Evolutionary conservation across 2,797 vertebrate species (phyloP).

Genomic region (Mus spretus): DNA sequence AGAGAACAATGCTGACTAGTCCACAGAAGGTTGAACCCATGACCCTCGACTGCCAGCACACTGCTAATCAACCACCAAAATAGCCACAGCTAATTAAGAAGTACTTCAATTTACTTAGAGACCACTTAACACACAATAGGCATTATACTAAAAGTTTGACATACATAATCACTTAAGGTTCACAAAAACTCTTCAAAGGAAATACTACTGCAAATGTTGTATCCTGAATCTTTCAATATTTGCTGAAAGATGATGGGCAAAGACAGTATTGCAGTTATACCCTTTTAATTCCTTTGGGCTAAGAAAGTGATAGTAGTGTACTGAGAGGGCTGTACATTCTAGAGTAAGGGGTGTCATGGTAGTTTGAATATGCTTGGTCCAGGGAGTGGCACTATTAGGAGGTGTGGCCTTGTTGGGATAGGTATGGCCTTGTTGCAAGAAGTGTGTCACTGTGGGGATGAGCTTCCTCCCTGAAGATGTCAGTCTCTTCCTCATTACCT

Average conservation of each 20-base stretch:
- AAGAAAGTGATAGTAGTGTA: neutral
- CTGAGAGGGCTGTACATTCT: neutral
- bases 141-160: constrained; percentile 39
- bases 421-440: too few relatives aligned
- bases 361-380: neutral
- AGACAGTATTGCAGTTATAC: neutral
- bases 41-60: constrained; percentile 65
- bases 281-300: neutral
- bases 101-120: constrained; percentile 68
- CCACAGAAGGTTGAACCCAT: constrained; percentile 63
- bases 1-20: constrained; percentile 70
- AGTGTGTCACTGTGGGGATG: too few relatives aligned
- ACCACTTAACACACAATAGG: constrained; percentile 36
- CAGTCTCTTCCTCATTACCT: neutral
- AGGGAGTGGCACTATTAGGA: too few relatives aligned
- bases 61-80: constrained; percentile 71
- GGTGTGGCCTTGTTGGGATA: too few relatives aligned
- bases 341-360: neutral
- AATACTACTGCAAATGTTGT: neutral
- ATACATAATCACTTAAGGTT: constrained; percentile 8
- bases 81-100: constrained; percentile 58
- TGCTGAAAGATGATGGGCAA: neutral
- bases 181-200: constrained; percentile 47
- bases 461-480: too few relatives aligned
- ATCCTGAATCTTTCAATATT: neutral